Evolutionary conservation across 1,140 invertebrate species (phyloP).

Genomic region (Carposina sasakii): DNA sequence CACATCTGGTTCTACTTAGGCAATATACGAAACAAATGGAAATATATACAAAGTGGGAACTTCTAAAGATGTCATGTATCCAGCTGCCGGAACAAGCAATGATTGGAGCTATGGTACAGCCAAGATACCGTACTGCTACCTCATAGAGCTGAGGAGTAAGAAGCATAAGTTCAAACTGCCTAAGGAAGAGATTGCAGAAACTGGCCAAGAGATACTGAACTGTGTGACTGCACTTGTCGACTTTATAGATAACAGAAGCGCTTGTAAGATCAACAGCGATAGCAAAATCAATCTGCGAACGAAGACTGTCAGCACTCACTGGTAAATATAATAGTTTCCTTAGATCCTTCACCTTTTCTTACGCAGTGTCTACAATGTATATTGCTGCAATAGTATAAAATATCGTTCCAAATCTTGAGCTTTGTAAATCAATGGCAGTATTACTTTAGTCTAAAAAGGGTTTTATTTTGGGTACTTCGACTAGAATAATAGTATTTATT

Average conservation of each 20-base stretch:
- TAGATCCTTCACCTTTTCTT: no score
- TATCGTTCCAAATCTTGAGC: no score
- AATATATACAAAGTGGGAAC: slow-evolving; percentile 61
- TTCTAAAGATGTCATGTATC: slow-evolving; percentile 60
- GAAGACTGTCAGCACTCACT: no score
- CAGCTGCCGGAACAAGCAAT: slow-evolving; percentile 77
- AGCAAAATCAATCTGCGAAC: no score
- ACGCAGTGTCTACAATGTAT: no score
- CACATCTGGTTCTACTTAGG: slow-evolving; percentile 61
- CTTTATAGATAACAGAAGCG: slow-evolving; percentile 52
- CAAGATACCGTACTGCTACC: slow-evolving; percentile 78
- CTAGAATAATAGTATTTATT: no score
- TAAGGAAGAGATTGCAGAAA: slow-evolving; percentile 77
- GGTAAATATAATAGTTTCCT: no score
- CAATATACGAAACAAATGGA: slow-evolving; percentile 47
- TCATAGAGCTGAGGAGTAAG: slow-evolving; percentile 80
- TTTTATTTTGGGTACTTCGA: no score
- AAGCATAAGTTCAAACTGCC: slow-evolving; percentile 80
- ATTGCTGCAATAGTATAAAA: no score
- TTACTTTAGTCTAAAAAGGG: no score
- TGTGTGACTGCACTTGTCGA: slow-evolving; percentile 75
- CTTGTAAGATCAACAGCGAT: no score
- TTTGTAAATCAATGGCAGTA: no score
- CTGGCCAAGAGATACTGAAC: slow-evolving; percentile 77
- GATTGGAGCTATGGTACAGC: slow-evolving; percentile 79